A percentile compares a stretch with the other conserved stretches of the same genome.
Conservation (phyloP, 2,113 vertebrate species). For the Coptodon rendalli region DNA sequence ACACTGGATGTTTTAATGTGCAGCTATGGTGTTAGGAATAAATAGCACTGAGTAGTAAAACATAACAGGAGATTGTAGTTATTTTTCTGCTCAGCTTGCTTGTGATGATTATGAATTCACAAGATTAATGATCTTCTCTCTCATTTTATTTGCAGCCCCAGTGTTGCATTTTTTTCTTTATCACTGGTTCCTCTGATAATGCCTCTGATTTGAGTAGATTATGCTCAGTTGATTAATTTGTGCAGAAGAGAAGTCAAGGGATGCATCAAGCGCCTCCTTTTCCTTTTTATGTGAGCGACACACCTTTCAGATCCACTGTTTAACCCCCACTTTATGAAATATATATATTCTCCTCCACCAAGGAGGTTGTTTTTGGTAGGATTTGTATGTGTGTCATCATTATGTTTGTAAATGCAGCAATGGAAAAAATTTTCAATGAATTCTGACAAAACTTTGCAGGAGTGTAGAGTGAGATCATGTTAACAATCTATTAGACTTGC, state of each 20-base stretch:
- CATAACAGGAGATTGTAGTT: not conserved
- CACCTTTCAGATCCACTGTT: not conserved
- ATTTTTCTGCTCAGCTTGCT: not conserved
- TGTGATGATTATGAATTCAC: not conserved
- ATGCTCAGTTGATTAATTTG: not conserved
- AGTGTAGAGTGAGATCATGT: not conserved
- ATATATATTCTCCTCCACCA: not conserved
- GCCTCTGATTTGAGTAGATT: not conserved
- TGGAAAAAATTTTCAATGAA: not conserved
- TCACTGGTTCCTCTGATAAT: not conserved
- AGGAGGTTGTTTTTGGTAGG: not conserved
- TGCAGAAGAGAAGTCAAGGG: not conserved
- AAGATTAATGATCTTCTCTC: not conserved
- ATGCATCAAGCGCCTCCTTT: not conserved
- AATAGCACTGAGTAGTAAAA: not conserved
- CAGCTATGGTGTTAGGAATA: not conserved
- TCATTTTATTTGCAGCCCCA: not conserved
- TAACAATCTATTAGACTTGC: not conserved
- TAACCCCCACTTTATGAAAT: rapidly evolving
- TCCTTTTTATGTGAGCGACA: not conserved
- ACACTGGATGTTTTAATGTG: not conserved
- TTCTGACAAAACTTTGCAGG: not conserved
- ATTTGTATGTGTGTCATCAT: not conserved
- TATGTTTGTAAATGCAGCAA: not conserved
- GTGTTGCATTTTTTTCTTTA: not conserved